Evolutionary conservation across 92 coral and sea anemone genomes (phyloP), one percentile per base, ranked within the genome.

Genomic region (Palythoa grandis): DNA sequence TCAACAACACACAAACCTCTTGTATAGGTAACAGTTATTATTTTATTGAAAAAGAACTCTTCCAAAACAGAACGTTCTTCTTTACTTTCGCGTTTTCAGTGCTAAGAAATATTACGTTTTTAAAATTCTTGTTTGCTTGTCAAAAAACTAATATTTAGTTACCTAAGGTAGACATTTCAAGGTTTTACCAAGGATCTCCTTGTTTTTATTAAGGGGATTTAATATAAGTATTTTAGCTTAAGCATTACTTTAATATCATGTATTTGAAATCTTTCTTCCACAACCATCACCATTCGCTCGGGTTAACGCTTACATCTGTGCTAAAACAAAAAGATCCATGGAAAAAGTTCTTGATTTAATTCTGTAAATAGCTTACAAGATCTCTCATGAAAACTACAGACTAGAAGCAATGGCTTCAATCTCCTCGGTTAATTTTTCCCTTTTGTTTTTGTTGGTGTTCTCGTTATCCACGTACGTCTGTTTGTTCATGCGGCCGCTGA

Each of bases 401-500:
- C 91, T 80, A 25, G 89, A 89, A 74, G 98, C 95, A 83, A 96
- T 88, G 83, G 87, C 78, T 38, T 96, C 95, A 67, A 96, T 96
- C 75, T 96, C 99, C 19, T 91, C 89, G 54, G 94, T 92, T 88
- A 96, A 86, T 83, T 94, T 94, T 90, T 96, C 94, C 40, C 97
- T 91, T 90, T 95, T 96, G 25, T 90, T 57, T 85, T 93, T 95
- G 91, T 90, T 94, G 88, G 76, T 60, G 75, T 84, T 88, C 75
- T 96, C 98, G 65, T 86, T 89, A 5, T 96, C 99, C 83, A 96
- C 95, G 39, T 96, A 96, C 3, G 90, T 78, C 87, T 83, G 91
- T 93, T 96, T 96, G 98, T 88, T 95, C 92, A 96, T 78, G 68
- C 96, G 95, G 12, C 97, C 95, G 24, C 78, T 93, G 74, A 96